phyloP scores from a whole-genome alignment of 1,140 invertebrate genomes.

The Drosophila murphyi region DNA sequence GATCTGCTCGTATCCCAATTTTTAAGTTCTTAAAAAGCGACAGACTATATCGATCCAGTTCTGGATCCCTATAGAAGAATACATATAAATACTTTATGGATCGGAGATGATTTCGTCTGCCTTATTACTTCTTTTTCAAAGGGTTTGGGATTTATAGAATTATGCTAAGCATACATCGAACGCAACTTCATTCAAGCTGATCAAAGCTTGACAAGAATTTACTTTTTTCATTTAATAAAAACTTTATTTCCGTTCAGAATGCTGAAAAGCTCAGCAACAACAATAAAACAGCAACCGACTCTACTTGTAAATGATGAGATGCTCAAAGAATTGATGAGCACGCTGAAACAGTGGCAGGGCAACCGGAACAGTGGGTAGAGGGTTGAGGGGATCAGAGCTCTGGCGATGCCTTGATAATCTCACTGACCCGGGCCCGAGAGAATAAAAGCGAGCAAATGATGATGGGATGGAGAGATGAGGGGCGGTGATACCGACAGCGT shows the following conservation, averaged over 20 bases:
- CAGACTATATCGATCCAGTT: too few relatives aligned
- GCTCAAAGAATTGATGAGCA: background rate
- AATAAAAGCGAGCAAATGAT: background rate
- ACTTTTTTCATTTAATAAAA: slow-evolving; percentile 10
- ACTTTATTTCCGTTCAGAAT: too few relatives aligned
- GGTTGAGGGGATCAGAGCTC: background rate
- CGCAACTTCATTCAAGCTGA: background rate
- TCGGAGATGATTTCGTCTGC: too few relatives aligned
- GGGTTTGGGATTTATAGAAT: too few relatives aligned
- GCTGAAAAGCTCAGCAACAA: background rate
- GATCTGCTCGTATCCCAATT: too few relatives aligned
- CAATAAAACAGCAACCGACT: slow-evolving; percentile 7
- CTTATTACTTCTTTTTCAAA: too few relatives aligned
- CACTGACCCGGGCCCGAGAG: slow-evolving; percentile 51
- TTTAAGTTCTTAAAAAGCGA: too few relatives aligned
- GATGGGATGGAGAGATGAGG: slow-evolving; percentile 8
- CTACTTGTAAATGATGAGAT: slow-evolving; percentile 20
- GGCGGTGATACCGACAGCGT: slow-evolving; percentile 36
- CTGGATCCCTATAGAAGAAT: too few relatives aligned
- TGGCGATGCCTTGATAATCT: slow-evolving; percentile 59
- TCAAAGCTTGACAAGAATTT: background rate
- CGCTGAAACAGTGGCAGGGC: background rate
- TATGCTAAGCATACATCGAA: too few relatives aligned
- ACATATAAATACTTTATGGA: too few relatives aligned
- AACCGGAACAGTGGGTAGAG: background rate